phyloP scores from a whole-genome alignment of 2,797 vertebrate species.

The Sparidentex hasta region DNA sequence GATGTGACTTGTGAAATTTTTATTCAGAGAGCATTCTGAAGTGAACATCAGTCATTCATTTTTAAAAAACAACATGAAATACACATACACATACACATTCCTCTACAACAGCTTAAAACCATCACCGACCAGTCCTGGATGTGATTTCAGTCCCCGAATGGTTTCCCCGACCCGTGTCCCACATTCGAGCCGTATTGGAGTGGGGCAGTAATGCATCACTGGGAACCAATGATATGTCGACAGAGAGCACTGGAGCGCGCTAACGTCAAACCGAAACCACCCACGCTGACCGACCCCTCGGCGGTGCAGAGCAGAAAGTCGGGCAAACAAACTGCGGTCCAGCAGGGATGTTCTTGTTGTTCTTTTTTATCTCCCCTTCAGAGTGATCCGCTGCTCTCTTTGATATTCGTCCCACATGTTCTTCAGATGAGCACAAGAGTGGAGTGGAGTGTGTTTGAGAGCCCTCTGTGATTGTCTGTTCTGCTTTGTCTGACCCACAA shows the following conservation, averaged over 20 bases:
- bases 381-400: constrained; percentile 51
- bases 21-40: constrained; percentile 32
- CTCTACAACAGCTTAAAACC: constrained; percentile 8
- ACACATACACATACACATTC: not conserved
- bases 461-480: constrained; percentile 64
- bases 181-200: constrained; percentile 47
- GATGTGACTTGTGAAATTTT: constrained; percentile 33
- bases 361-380: constrained; percentile 51
- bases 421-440: constrained; percentile 59
- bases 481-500: constrained; percentile 61
- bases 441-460: constrained; percentile 61
- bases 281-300: constrained; percentile 34
- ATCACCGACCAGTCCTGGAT: constrained; percentile 8
- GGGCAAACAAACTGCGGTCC: constrained; percentile 39
- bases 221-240: constrained; percentile 53
- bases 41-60: constrained; percentile 44
- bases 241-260: constrained; percentile 39
- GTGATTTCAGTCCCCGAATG: constrained; percentile 39
- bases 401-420: constrained; percentile 64
- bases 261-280: constrained; percentile 58
- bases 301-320: constrained; percentile 30
- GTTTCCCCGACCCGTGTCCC: constrained; percentile 41
- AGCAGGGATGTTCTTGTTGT: constrained; percentile 38
- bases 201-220: constrained; percentile 49
- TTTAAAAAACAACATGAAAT: not conserved